phyloP scores from a whole-genome alignment of 2,888 invertebrate species.

The Noctua pronuba region DNA sequence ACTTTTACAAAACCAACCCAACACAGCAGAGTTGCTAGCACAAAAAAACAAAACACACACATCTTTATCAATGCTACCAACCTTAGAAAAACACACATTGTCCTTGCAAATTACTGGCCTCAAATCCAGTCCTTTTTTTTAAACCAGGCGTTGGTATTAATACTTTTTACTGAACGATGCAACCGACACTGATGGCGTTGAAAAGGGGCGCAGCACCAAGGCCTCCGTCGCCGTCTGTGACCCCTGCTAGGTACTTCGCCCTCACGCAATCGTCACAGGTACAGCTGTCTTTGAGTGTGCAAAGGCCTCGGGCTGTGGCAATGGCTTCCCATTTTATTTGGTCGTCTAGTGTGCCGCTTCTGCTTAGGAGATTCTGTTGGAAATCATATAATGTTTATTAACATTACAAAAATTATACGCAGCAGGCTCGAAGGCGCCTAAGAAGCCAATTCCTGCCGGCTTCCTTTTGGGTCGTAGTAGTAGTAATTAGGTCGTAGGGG shows the following conservation, averaged over 20 bases:
- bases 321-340: slow-evolving; percentile 88
- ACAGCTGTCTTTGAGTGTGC: slow-evolving; percentile 84
- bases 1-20: slow-evolving; percentile 14
- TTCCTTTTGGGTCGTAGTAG: no score
- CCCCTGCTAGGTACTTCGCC: slow-evolving; percentile 78
- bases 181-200: slow-evolving; percentile 81
- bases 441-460: no score
- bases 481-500: no score
- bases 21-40: slow-evolving; percentile 24
- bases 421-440: no score
- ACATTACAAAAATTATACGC: neutral
- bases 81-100: slow-evolving; percentile 32
- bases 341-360: slow-evolving; percentile 82
- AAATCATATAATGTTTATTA: neutral
- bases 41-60: slow-evolving; percentile 28
- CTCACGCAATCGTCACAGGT: slow-evolving; percentile 81
- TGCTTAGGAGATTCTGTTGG: slow-evolving; percentile 81
- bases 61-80: slow-evolving; percentile 47
- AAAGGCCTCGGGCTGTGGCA: slow-evolving; percentile 84
- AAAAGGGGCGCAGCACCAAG: slow-evolving; percentile 83
- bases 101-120: slow-evolving; percentile 19
- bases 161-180: slow-evolving; percentile 75
- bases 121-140: slow-evolving; percentile 6
- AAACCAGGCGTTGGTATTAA: neutral
- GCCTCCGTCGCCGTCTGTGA: slow-evolving; percentile 85